These are phyloP conservation scores for Argentina silus DNA, from an alignment of 2,797 vertebrate genomes.

Conservation along the genomic window DNA sequence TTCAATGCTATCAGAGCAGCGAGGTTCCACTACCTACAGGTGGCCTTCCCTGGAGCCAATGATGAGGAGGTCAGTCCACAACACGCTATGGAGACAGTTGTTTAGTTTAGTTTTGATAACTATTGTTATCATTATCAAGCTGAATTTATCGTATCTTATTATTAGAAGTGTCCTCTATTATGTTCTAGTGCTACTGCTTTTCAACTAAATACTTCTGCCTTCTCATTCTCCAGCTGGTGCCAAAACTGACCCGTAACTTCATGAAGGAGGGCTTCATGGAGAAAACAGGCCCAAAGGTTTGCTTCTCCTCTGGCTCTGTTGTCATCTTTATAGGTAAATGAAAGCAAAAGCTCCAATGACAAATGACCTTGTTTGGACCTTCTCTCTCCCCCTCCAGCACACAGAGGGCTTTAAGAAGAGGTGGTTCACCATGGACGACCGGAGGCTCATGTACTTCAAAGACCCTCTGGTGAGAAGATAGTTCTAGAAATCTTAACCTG, in stretches of 20 bases:
- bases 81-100: neutral
- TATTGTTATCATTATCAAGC: neutral
- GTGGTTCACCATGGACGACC: slow-evolving; percentile 98
- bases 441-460: slow-evolving; percentile 98
- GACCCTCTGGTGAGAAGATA: slow-evolving; percentile 89
- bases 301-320: slow-evolving; percentile 25
- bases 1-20: slow-evolving; percentile 97
- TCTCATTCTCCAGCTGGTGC: slow-evolving; percentile 83
- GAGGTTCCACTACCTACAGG: slow-evolving; percentile 96
- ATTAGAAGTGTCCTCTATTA: neutral
- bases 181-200: too few relatives aligned
- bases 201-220: neutral
- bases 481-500: too few relatives aligned
- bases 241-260: slow-evolving; percentile 97
- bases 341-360: neutral
- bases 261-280: slow-evolving; percentile 98
- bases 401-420: slow-evolving; percentile 97
- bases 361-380: neutral
- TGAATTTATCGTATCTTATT: neutral
- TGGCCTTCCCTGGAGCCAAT: slow-evolving; percentile 93
- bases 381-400: slow-evolving; percentile 76
- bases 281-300: slow-evolving; percentile 96
- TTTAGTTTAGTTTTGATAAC: too few relatives aligned
- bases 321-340: neutral
- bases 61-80: slow-evolving; percentile 85